A percentile compares a stretch with the other conserved stretches of the same genome.
phyloP scores from a whole-genome alignment of 2,113 vertebrate species.

The Ptilonorhynchus violaceus region DNA sequence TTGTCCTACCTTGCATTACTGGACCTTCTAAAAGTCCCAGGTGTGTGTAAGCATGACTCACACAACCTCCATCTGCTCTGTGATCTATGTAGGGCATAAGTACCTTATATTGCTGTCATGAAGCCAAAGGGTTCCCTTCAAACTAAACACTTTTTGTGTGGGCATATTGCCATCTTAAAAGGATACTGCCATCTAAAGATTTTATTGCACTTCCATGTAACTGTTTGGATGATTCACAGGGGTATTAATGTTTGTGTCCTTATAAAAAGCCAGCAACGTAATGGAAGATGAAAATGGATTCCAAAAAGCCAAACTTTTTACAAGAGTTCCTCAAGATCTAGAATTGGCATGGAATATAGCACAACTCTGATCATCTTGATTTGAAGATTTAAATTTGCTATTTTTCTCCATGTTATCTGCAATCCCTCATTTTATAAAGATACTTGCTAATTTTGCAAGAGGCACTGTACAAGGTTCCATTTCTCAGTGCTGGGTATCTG shows the following conservation, averaged over 20 bases:
- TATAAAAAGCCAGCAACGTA: neutral
- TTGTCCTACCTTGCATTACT: neutral
- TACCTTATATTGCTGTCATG: neutral
- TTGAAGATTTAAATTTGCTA: neutral
- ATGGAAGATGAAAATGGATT: neutral
- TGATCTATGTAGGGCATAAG: neutral
- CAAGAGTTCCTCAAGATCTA: neutral
- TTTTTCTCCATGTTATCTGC: neutral
- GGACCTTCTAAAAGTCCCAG: constrained; percentile 23
- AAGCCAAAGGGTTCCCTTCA: neutral
- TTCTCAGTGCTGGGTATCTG: neutral
- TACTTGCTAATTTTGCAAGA: neutral
- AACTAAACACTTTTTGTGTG: neutral
- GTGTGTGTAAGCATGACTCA: constrained; percentile 19
- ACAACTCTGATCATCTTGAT: neutral
- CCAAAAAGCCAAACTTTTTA: neutral
- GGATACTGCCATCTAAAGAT: neutral
- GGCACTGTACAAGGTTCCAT: neutral
- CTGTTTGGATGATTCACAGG: neutral
- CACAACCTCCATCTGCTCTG: constrained; percentile 36
- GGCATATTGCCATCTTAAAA: neutral
- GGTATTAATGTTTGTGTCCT: neutral
- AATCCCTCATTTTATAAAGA: neutral
- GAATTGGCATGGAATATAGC: neutral
- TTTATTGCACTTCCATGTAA: neutral